Percentiles rank a stretch among this genome's conserved stretches.
These are phyloP conservation scores for Pseudorhombus dupliciocellatus DNA, from an alignment of 2,113 vertebrate genomes.

Conservation along the genomic window DNA sequence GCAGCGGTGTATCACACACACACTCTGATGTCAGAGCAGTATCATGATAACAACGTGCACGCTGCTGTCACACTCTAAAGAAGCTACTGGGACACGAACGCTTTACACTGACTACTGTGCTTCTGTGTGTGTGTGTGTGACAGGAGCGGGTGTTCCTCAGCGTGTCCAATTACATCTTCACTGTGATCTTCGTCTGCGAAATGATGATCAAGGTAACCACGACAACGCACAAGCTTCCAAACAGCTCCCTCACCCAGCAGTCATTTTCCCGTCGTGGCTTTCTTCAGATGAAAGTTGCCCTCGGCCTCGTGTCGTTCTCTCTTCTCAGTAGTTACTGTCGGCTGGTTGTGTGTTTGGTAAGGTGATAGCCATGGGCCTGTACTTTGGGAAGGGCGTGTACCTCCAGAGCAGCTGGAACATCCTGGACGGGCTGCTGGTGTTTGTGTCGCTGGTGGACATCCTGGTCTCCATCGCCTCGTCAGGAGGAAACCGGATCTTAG, in stretches of 20 bases:
- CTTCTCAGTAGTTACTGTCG: slow-evolving; percentile 23
- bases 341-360: slow-evolving; percentile 56
- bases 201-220: slow-evolving; percentile 93
- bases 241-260: slow-evolving; percentile 21
- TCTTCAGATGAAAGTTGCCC: slow-evolving; percentile 29
- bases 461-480: slow-evolving; percentile 92
- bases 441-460: slow-evolving; percentile 95
- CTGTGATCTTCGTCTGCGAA: slow-evolving; percentile 91
- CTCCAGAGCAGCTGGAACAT: slow-evolving; percentile 98
- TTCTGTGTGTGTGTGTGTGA: slow-evolving; percentile 44
- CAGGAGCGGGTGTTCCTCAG: slow-evolving; percentile 93
- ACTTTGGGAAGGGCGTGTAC: slow-evolving; percentile 88
- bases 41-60: too few relatives aligned
- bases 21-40: not conserved
- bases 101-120: slow-evolving; percentile 23
- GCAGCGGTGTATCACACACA: not conserved
- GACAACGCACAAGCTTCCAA: slow-evolving; percentile 16
- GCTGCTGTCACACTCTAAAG: slow-evolving; percentile 4
- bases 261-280: slow-evolving; percentile 40
- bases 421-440: slow-evolving; percentile 94
- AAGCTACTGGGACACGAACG: slow-evolving; percentile 24
- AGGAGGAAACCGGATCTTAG: slow-evolving; percentile 92
- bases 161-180: slow-evolving; percentile 95
- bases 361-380: slow-evolving; percentile 92
- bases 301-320: slow-evolving; percentile 34